Base-by-base conservation (phyloP, 2,888 invertebrate genomes). In the Biston betularia region DNA sequence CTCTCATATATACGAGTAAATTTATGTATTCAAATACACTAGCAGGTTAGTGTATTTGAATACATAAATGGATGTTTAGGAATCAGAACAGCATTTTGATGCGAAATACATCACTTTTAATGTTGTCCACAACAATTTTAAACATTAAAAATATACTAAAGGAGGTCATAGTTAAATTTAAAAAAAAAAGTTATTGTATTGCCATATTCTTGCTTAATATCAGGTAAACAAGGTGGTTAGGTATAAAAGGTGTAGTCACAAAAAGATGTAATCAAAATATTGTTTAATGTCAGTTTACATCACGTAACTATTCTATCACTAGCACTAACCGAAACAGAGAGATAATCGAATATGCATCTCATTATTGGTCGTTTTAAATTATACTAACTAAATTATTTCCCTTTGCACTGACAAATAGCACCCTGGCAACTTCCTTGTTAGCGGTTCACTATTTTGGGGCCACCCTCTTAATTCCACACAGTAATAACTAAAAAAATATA, bases 401-500 rank as follows among this genome's bases (percentile, higher is more conserved):
- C 88, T 90, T 89, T 87, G 83, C 87, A 88, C 85, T 88, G 89
- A 89, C 90, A 90, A 89, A 91, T 89, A 90, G 88, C 88, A 86
- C 85, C 84, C 87, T 85, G 83, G 81, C 82, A 82, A 88, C 88
- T 88, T 91, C 85, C 90, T 90, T 87, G 89, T 89, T 89, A 89
- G 83, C 83, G 80, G 82, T 84, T 85, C 86, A 78, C 82, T 84
- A 84, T 86, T 79, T 83, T 80, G 83, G 87, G 85, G 84, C 83
- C 85, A 77, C 61, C 75, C 70, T 74, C 71, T 68, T 73, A 80
- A 69, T 80, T 69, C 70, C 63, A 67, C 38, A 73, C 49, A 53
- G 75, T 70, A 63, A 33, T 56, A 71, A 59, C 60, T 54, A 10
- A 9, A 12, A 45, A 63, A 65, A 61, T 62, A 46, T 57, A 7